Evolutionary conservation across 2,113 vertebrate genomes (phyloP), one percentile per base, ranked within the genome.

Genomic region (Crypturellus undulatus): DNA sequence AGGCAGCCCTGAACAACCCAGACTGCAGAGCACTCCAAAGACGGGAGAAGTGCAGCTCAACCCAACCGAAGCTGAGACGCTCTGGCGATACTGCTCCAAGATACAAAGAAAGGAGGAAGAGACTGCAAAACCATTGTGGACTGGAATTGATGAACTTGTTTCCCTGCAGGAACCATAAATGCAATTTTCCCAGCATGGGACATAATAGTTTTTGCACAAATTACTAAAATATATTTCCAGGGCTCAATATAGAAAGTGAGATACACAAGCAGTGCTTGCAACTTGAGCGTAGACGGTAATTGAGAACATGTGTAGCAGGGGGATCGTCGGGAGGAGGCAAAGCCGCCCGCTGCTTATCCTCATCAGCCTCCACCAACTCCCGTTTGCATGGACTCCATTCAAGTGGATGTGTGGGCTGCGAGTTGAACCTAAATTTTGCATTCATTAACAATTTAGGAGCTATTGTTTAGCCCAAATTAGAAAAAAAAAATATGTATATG

Each of bases 91-190:
- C 26, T 83, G 60, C 59, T 91, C 68, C 32, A 80, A 88, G 84
- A 91, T 34, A 79, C 28, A 91, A 87, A 92, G 60, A 45, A 11
- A 90, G 25, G 24, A 87, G 20, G 32, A 91, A 95, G 72, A 86
- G 89, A 75, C 10, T 56, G 82, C 78, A 85, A 85, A 93, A 88
- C 51, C 42, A 3, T 36, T 87, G 89, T 47, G 79, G 84, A 90
- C 58, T 92, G 58, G 52, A 92, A 84, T 2, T 83, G 84, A 92
- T 72, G 78, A 89, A 84, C 52, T 92, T 91, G 42, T 93, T 89
- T 95, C 83, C 75, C 93, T 95, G 73, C 49, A 93, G 87, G 67
- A 93, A 92, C 60, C 75, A 90, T 90, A 85, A 93, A 91, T 60
- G 89, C 54, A 70, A 59, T 94, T 95, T 94, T 72, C 93, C 68